Base-by-base conservation (phyloP, 2,113 vertebrate species). In the Alligator sinensis region DNA sequence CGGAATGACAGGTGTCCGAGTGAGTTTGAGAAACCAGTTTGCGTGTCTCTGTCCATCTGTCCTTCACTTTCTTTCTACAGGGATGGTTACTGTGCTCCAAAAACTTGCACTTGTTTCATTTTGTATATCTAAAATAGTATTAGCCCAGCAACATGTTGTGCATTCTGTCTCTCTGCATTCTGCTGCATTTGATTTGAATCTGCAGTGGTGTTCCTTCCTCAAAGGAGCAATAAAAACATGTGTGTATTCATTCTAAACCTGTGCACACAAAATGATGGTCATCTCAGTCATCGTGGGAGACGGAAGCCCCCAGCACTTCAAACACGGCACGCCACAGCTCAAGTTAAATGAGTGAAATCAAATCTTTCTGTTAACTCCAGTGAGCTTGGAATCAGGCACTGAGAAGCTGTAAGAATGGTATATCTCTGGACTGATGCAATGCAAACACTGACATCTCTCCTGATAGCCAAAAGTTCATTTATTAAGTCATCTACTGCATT, bases 1-100 rank as follows among this genome's bases (percentile, higher is more conserved):
- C 72, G 99, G 99, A 80, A 97, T 98, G 94, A 97, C 97, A 72
- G 99, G 99, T 15, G 83, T 99, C 97, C 98, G 98, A 98, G 99
- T 99, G 97, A 99, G 99, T 98, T 63, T 92, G 90, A 72, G 57
- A 81, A 87, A 70, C 79, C 86, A 86, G 68, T 68, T 64, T 17
- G 13, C 68, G 64, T 6, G 0, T 28, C 64, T 75, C 83, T 2
- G 0, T 4, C 4, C 25, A 58, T 34, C 10, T 11, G 3, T 66
- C 90, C 2, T 0, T 58, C 80, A 86, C 24, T 62, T 77, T 77
- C 57, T 62, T 34, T 47, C 79, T 61, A 25, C 1, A 9, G 66
- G 1, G 19, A 9, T 17, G 27, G 1, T 21, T 16, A n/a, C 54
- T 75, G 54, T 47, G 5, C 63, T 34, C 4, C 10, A 24, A 0